Evolutionary conservation across 2,113 vertebrate species (phyloP), one percentile per base, ranked within the genome.

Genomic region (Neomonachus schauinslandi): DNA sequence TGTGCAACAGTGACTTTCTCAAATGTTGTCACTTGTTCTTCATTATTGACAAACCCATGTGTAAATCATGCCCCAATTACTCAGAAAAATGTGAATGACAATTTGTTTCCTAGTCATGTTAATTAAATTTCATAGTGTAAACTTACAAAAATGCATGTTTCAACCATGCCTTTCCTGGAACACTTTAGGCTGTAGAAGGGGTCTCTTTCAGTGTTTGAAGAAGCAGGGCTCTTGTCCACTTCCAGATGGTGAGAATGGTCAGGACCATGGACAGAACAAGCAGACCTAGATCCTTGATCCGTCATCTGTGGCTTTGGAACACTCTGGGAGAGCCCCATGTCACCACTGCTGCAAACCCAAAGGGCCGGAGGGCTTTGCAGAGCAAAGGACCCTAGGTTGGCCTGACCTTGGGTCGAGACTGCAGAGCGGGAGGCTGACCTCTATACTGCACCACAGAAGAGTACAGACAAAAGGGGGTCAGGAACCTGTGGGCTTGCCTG

Each of bases 401-500:
- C 31, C 8, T 42, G 28, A 12, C 10, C 4, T 0, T 19, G 36
- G 5, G 53, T 0, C 1, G 12, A 46, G 36, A 19, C n/a, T 9
- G 5, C 0, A 0, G 31, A 84, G 42, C 12, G 2, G 3, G 16
- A 1, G 7, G 26, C 51, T 33, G 4, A 33, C 2, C 28, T 59
- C 0, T 0, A 36, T 1, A 1, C 1, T 39, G 53, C 7, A 26
- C 28, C 21, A 61, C 36, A 12, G 3, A 6, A 8, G n/a, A 42
- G 11, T 46, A 16, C 31, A 14, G 39, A 74, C 22, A 26, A 42
- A 59, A n/a, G 74, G 16, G 16, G 46, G 19, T 9, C 2, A 9
- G 6, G 14, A 4, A 3, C 28, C 24, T 16, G 18, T 18, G 7
- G 11, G 3, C 26, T 53, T 39, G n/a, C 26, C 76, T 36, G 3